Percentiles rank a stretch among this genome's conserved stretches.
Conservation (phyloP, 2,797 vertebrate species). For the Oreonectes daqikongensis region DNA sequence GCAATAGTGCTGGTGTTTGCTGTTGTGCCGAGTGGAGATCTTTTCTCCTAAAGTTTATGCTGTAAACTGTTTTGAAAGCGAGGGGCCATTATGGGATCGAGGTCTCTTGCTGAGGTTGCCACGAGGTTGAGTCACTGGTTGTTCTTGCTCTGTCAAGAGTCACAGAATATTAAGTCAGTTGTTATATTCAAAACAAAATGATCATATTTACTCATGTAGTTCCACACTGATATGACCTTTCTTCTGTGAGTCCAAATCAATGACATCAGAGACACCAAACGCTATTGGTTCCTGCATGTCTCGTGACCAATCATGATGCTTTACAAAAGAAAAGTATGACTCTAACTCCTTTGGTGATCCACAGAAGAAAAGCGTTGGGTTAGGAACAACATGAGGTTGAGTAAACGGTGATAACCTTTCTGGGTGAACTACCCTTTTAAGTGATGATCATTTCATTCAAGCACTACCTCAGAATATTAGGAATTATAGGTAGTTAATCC, state of each 20-base stretch:
- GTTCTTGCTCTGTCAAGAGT: constrained; percentile 73
- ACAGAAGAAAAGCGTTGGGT: neutral
- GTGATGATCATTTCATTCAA: neutral
- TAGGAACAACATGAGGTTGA: neutral
- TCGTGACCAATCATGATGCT: neutral
- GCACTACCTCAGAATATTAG: neutral
- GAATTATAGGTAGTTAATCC: neutral
- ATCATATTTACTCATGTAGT: constrained; percentile 5
- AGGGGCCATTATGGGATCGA: constrained; percentile 59
- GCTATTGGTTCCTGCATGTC: neutral
- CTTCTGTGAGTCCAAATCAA: neutral
- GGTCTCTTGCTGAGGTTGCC: constrained; percentile 71
- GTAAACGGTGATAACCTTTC: too few species aligned
- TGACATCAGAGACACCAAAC: neutral
- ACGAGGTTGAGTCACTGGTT: constrained; percentile 73
- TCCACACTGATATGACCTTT: neutral
- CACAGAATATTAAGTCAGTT: constrained; percentile 33
- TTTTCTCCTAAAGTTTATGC: constrained; percentile 66
- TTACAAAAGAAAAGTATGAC: neutral
- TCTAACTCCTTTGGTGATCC: neutral
- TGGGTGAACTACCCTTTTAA: neutral
- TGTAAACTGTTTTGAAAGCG: constrained; percentile 71
- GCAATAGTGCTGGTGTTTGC: constrained; percentile 60
- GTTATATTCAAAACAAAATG: neutral
- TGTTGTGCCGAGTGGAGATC: constrained; percentile 64